Evolutionary conservation across 2,113 vertebrate genomes (phyloP).

Genomic region (Tichodroma muraria): DNA sequence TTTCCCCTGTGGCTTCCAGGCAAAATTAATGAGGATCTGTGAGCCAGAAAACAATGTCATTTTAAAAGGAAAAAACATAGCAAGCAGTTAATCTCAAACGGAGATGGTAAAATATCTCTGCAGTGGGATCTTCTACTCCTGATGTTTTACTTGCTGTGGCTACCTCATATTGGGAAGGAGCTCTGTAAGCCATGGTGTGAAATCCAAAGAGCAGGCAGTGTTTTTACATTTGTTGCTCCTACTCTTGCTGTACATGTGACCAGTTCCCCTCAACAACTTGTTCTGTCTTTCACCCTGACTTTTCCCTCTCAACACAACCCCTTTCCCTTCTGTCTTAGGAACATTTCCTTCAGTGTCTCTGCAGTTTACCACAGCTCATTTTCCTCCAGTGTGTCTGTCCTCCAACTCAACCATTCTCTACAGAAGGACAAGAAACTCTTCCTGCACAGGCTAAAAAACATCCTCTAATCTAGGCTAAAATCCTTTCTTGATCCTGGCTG

Average conservation of each 20-base stretch:
- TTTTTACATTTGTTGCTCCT: neutral
- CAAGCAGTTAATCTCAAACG: neutral
- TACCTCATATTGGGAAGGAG: neutral
- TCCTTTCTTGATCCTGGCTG: neutral
- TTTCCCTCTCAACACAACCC: neutral
- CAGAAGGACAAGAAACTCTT: neutral
- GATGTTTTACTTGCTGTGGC: neutral
- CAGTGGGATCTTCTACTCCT: neutral
- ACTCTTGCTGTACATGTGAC: neutral
- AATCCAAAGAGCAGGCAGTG: neutral
- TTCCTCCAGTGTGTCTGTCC: neutral
- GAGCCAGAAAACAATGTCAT: neutral
- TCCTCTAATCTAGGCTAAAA: neutral
- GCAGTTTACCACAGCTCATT: neutral
- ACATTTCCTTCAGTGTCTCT: neutral
- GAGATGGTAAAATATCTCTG: neutral
- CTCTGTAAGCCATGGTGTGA: neutral
- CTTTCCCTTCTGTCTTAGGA: neutral
- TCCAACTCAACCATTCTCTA: neutral
- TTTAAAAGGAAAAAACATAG: neutral
- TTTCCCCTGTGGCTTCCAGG: neutral
- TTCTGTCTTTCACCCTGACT: neutral
- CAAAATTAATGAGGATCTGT: neutral
- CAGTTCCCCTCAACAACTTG: neutral
- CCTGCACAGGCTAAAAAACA: neutral